These are phyloP conservation scores for Lepus oiostolus DNA, from an alignment of 2,797 vertebrate genomes.

Conservation along the genomic window DNA sequence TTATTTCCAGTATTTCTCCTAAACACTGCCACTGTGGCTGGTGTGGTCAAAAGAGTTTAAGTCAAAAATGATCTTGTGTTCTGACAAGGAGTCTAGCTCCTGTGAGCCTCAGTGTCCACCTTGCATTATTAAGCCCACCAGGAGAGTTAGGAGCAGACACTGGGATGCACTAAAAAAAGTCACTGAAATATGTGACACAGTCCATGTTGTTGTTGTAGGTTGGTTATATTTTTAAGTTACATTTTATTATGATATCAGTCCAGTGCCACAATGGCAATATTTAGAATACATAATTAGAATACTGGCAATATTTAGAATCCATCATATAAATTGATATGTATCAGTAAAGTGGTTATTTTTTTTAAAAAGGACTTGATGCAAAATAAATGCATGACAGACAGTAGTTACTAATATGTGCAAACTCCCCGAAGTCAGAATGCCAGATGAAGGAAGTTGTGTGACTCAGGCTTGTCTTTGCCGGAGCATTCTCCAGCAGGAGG, in stretches of 20 bases:
- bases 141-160: not conserved
- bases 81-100: not conserved
- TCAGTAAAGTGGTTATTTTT: not conserved
- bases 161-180: not conserved
- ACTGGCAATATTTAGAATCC: no score
- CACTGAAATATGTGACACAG: slow-evolving; percentile 6
- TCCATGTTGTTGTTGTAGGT: not conserved
- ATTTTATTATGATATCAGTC: not conserved
- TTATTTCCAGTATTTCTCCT: slow-evolving; percentile 40
- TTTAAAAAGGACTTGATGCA: not conserved
- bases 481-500: not conserved
- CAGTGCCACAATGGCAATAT: no score
- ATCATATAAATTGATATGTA: no score
- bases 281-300: no score
- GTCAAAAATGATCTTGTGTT: slow-evolving; percentile 13
- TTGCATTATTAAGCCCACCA: not conserved
- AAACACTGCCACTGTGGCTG: not conserved
- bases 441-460: not conserved
- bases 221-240: not conserved
- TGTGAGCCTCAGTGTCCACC: not conserved
- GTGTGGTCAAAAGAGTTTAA: not conserved
- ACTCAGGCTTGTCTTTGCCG: not conserved
- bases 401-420: not conserved
- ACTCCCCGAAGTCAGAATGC: not conserved
- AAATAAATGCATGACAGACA: slow-evolving; percentile 22